These are phyloP conservation scores for Passer domesticus DNA, from an alignment of 2,113 vertebrate genomes.

Conservation along the genomic window DNA sequence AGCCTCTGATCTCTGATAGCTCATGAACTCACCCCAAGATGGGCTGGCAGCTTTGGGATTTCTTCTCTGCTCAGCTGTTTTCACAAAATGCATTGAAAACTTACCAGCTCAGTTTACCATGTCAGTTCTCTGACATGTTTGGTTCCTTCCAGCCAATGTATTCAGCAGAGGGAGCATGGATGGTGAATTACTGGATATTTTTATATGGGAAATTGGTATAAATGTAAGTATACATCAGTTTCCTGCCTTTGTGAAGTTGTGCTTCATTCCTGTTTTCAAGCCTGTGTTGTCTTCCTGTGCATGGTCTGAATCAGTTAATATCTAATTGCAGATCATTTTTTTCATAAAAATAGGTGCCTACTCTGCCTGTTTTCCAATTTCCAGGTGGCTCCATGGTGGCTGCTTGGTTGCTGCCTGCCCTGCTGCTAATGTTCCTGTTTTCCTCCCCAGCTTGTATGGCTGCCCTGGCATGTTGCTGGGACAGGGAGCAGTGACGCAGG, in stretches of 20 bases:
- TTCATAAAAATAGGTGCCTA: not conserved
- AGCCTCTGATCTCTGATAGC: not conserved
- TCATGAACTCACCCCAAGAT: not conserved
- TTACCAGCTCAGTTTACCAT: not conserved
- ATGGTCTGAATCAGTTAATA: not conserved
- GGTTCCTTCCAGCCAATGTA: not conserved
- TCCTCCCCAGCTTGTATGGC: not conserved
- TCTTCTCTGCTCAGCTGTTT: not conserved
- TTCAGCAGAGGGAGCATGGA: not conserved
- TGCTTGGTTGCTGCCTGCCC: not conserved
- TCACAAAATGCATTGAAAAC: not conserved
- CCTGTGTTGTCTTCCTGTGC: not conserved
- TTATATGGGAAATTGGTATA: not conserved
- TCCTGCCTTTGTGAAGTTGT: slow-evolving; percentile 1
- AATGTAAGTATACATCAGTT: not conserved
- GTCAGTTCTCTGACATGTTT: not conserved
- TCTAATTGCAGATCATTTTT: not conserved
- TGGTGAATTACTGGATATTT: not conserved
- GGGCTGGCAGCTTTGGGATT: not conserved
- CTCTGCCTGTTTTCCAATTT: not conserved
- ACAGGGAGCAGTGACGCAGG: not conserved
- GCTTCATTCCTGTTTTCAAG: not conserved
- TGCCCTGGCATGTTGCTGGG: not conserved
- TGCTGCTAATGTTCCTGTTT: not conserved
- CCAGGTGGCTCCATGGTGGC: not conserved